Percentiles rank a stretch among this genome's conserved stretches.
Evolutionary conservation across 2,888 invertebrate genomes (phyloP).

Genomic region (Apodemia zela): DNA sequence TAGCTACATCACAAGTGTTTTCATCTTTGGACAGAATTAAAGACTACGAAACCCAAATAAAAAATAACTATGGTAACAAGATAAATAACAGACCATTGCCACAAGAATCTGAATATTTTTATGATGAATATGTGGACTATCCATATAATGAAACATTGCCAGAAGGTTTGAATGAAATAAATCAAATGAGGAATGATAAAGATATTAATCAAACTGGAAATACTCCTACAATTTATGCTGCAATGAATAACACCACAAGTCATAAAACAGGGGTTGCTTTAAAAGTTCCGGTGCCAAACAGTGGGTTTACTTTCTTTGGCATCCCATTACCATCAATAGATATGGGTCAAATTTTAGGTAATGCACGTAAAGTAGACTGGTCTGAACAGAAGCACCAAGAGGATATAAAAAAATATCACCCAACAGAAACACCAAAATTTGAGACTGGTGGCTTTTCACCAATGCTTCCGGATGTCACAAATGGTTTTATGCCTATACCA

Average conservation of each 20-base stretch:
- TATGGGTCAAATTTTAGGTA: constrained; percentile 83
- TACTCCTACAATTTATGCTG: constrained; percentile 69
- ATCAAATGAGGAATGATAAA: constrained; percentile 39
- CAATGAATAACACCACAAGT: constrained; percentile 52
- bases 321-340: constrained; percentile 88
- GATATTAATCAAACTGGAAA: constrained; percentile 62
- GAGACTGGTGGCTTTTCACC: constrained; percentile 90
- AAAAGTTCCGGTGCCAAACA: constrained; percentile 78
- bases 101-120: constrained; percentile 90
- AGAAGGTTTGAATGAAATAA: constrained; percentile 55
- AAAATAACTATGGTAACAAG: constrained; percentile 67
- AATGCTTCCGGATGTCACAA: constrained; percentile 84
- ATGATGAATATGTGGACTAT: constrained; percentile 91
- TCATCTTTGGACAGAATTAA: constrained; percentile 80
- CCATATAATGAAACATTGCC: constrained; percentile 82
- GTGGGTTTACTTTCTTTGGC: constrained; percentile 91
- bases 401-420: constrained; percentile 50
- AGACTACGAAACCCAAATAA: constrained; percentile 65
- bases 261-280: constrained; percentile 56
- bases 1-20: constrained; percentile 80
- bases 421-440: constrained; percentile 80
- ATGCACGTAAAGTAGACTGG: constrained; percentile 70
- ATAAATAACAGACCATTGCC: constrained; percentile 82
- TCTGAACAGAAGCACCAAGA: constrained; percentile 48
- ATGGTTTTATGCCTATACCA: constrained; percentile 87